These are phyloP conservation scores for Crotalus horridus DNA, from an alignment of 2,113 vertebrate species.

Conservation along the genomic window DNA sequence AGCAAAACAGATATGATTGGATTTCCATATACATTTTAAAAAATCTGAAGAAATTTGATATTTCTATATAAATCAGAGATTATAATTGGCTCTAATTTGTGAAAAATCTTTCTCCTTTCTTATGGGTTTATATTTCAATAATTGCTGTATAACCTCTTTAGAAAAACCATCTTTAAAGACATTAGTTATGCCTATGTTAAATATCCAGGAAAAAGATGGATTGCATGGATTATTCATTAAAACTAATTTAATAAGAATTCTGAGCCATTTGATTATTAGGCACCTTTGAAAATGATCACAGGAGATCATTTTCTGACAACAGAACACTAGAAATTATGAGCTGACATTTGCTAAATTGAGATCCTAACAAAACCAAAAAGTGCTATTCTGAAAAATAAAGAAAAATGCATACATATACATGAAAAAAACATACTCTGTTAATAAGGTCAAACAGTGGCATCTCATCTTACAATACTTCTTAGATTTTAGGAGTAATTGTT, in stretches of 20 bases:
- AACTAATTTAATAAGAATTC: constrained; percentile 39
- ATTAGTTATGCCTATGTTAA: constrained; percentile 47
- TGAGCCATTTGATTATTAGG: constrained; percentile 37
- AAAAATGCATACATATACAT: fast-evolving
- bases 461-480: constrained; percentile 16
- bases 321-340: constrained; percentile 29
- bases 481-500: constrained; percentile 21
- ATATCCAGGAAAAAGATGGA: constrained; percentile 13
- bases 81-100: neutral
- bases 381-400: constrained; percentile 5
- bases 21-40: neutral
- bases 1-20: neutral
- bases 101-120: constrained; percentile 3
- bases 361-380: constrained; percentile 23
- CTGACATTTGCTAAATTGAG: constrained; percentile 41
- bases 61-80: neutral
- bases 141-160: constrained; percentile 2
- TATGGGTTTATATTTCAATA: constrained; percentile 4
- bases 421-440: constrained; percentile 22
- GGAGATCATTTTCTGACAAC: constrained; percentile 28
- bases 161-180: constrained; percentile 27
- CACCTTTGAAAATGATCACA: constrained; percentile 23
- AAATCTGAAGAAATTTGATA: neutral
- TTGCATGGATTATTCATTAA: constrained; percentile 47
- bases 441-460: constrained; percentile 29